These are phyloP conservation scores for Aromia moschata DNA, from an alignment of 2,888 invertebrate species.

Conservation along the genomic window DNA sequence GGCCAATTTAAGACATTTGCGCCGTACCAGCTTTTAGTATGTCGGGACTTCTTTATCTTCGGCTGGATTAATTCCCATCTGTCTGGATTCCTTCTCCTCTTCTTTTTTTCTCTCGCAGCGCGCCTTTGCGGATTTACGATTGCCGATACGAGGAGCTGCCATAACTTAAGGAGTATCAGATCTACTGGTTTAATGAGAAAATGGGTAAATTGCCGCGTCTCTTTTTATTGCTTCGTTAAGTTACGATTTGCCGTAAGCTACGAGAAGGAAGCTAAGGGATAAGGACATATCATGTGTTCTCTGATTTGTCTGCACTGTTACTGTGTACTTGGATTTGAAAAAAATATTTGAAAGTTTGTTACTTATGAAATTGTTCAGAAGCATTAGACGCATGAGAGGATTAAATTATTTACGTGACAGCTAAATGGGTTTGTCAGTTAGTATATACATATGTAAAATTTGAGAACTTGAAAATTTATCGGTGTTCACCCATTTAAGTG, in stretches of 20 bases:
- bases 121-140: slow-evolving; percentile 2
- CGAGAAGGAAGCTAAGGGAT: too few species aligned
- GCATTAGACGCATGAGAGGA: too few species aligned
- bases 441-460: too few species aligned
- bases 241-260: not conserved
- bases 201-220: not conserved
- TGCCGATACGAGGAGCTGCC: not conserved
- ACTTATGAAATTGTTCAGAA: too few species aligned
- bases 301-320: too few species aligned
- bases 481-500: too few species aligned
- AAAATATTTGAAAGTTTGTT: too few species aligned
- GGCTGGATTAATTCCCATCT: slow-evolving; percentile 8
- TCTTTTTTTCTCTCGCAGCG: not conserved
- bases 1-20: slow-evolving; percentile 12
- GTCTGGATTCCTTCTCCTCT: not conserved
- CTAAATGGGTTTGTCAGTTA: too few species aligned
- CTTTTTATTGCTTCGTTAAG: not conserved
- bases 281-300: too few species aligned
- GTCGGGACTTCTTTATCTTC: slow-evolving; percentile 21
- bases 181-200: not conserved
- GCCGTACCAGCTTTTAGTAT: slow-evolving; percentile 9
- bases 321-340: too few species aligned
- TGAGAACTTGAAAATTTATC: too few species aligned
- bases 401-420: too few species aligned
- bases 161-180: not conserved